phyloP scores from a whole-genome alignment of 2,797 vertebrate species.

The Chloroceryle inda region DNA sequence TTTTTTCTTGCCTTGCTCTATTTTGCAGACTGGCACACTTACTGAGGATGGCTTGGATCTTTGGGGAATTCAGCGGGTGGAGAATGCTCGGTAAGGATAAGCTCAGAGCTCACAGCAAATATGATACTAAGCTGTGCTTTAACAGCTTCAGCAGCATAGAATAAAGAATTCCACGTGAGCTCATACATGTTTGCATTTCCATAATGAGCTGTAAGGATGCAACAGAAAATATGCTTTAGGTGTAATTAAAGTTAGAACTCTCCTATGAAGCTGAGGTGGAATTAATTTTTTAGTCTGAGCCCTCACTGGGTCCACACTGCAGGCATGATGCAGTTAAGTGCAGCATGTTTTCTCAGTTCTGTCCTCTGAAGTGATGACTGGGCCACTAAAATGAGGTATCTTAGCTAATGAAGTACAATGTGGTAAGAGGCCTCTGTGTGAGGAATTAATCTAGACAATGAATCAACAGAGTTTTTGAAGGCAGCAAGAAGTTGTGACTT shows the following conservation, averaged over 20 bases:
- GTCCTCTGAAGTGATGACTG: not conserved
- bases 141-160: not conserved
- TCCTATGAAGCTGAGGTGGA: not conserved
- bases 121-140: not conserved
- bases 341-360: not conserved
- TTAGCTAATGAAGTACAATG: not conserved
- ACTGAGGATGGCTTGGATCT: conserved; percentile 97
- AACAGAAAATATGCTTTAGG: not conserved
- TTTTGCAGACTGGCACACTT: conserved; percentile 93
- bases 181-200: not conserved
- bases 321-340: not conserved
- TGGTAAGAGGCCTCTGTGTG: not conserved
- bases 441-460: not conserved
- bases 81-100: conserved; percentile 86
- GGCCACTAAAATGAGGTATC: not conserved
- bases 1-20: not conserved
- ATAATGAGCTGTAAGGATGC: not conserved
- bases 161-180: not conserved
- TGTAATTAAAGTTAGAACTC: not conserved
- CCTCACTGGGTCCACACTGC: not conserved
- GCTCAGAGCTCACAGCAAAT: not conserved
- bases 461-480: not conserved
- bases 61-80: conserved; percentile 93
- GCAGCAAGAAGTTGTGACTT: not conserved
- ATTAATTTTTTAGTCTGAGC: not conserved